Evolutionary conservation across 2,888 invertebrate species (phyloP), one percentile per base, ranked within the genome.

Genomic region (Conistra vaccinii): DNA sequence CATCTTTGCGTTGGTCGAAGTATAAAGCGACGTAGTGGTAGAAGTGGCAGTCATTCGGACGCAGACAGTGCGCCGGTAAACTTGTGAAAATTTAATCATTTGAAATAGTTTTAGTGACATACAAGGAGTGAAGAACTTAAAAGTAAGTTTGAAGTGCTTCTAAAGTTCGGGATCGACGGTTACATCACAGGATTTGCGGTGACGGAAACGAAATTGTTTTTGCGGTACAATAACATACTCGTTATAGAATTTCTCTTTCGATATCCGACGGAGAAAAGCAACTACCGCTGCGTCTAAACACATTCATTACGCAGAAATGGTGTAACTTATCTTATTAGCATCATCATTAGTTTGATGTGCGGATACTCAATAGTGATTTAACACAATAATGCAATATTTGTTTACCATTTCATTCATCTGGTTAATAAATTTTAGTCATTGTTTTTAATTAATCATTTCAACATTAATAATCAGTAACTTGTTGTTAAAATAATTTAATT

Each of bases 1-100:
- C 95, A 93, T 95, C 96, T 96, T 96, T 95, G 91, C 91, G 90
- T 92, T 92, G 94, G 93, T 95, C 93, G 94, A 96, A 93, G 94
- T 96, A 96, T 96, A 96, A 96, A 96, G 94, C 93, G 91, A 90
- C 87, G 94, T 89, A 89, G 94, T 92, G 91, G 95, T 94, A 91
- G 94, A 92, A 91, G 91, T 93, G 90, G 92, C 90, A 94, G 93
- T 91, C 96, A 96, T 96, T 96, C 96, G 93, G 91, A 93, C 94
- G 93, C 95, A 93, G 94, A 93, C 95, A 93, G 90, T 93, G 96
- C 93, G 92, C 91, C 93, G 87, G 95, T 93, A 91, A 93, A 94
- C 94, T 93, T 88, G 95, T 94, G 92, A 92, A 91, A 90, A 92
- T 90, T 90, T 91, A 87, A 89, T 88, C 85, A 88, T 80, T 57